Conservation (phyloP, 2,113 vertebrate species). For the Gallinago paraguaiae region DNA sequence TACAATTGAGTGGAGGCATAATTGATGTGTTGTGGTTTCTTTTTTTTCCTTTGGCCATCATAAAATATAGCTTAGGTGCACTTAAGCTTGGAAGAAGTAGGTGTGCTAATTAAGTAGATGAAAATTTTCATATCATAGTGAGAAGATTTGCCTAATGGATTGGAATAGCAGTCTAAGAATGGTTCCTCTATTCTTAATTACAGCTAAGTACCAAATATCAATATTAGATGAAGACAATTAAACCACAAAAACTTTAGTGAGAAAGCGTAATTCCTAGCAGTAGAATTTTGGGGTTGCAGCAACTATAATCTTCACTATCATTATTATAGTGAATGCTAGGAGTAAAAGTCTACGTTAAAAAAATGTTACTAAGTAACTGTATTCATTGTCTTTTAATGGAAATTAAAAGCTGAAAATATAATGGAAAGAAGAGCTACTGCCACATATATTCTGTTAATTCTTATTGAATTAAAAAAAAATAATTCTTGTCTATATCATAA, state of each 20-base stretch:
- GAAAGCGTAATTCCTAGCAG: not conserved
- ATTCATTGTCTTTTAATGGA: not conserved
- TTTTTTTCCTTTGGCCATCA: constrained; percentile 18
- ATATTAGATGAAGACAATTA: constrained; percentile 49
- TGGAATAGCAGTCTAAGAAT: constrained; percentile 34
- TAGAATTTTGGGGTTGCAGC: not conserved
- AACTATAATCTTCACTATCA: not conserved
- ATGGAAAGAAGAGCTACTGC: not conserved
- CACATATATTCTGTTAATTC: not conserved
- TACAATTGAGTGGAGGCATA: constrained; percentile 28
- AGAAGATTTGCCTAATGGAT: constrained; percentile 58
- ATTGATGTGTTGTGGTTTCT: constrained; percentile 44
- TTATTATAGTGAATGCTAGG: not conserved
- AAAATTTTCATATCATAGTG: constrained; percentile 51
- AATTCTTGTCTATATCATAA: not conserved
- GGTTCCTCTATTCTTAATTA: constrained; percentile 55
- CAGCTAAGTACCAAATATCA: constrained; percentile 33
- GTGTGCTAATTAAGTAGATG: constrained; percentile 65
- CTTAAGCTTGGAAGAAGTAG: constrained; percentile 41
- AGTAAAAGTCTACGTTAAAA: not conserved
- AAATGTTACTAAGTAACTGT: not conserved
- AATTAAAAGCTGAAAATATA: not conserved
- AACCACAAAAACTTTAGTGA: not conserved
- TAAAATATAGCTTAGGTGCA: constrained; percentile 50
- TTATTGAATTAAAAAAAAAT: not conserved